Percentiles rank a stretch among this genome's conserved stretches.
Evolutionary conservation across 2,797 vertebrate genomes (phyloP).

Genomic region (Arremon brunneinucha): DNA sequence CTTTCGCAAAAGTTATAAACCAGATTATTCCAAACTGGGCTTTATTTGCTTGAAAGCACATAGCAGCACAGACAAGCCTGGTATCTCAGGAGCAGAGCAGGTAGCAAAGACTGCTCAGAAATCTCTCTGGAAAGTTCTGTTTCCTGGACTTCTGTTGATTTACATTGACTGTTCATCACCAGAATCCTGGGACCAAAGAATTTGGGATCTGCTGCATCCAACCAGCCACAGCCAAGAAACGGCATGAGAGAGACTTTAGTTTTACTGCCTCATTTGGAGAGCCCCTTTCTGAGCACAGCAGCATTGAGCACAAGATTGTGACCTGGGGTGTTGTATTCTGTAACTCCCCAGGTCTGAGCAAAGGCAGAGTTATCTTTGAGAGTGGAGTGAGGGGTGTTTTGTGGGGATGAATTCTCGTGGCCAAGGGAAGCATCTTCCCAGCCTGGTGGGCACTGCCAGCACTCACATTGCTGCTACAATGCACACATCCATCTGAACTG

Average conservation of each 20-base stretch:
- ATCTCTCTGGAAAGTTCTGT: background rate
- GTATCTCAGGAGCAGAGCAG: background rate
- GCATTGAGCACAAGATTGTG: background rate
- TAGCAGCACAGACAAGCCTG: background rate
- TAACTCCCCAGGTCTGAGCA: background rate
- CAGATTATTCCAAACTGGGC: background rate
- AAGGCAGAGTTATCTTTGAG: background rate
- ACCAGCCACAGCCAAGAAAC: background rate
- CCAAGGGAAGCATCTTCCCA: background rate
- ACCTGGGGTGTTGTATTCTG: background rate
- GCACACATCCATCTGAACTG: background rate
- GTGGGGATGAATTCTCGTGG: background rate
- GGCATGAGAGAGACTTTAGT: background rate
- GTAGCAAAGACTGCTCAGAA: background rate
- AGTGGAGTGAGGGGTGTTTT: background rate
- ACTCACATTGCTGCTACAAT: background rate
- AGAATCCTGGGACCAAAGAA: background rate
- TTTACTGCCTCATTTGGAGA: background rate
- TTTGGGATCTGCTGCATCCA: background rate
- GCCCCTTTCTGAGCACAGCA: background rate
- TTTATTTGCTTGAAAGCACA: background rate
- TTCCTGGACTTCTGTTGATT: background rate
- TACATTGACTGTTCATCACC: background rate
- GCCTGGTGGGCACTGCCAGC: background rate
- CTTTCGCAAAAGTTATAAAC: background rate